phyloP scores from a whole-genome alignment of 2,888 invertebrate genomes.

The Rutpela maculata region DNA sequence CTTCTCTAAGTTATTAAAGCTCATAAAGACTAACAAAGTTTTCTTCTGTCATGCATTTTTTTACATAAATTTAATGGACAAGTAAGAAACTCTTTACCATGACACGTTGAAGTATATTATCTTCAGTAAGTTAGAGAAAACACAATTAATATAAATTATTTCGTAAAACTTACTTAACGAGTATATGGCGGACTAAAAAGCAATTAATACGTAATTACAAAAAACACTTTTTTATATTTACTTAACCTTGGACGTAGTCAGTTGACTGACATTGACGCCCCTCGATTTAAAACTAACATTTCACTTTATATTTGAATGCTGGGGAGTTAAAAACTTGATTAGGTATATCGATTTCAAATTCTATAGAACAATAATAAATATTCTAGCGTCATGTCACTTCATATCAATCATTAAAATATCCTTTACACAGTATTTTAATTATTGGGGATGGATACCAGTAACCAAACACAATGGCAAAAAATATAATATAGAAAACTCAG shows the following conservation, averaged over 20 bases:
- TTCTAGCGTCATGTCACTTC: constrained; percentile 13
- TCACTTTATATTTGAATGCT: constrained; percentile 30
- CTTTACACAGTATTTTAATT: neutral
- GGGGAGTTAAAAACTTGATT: constrained; percentile 40
- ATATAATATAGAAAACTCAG: neutral
- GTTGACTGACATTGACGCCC: constrained; percentile 1
- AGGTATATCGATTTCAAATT: constrained; percentile 48
- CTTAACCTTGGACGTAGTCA: neutral
- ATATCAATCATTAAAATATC: constrained; percentile 8
- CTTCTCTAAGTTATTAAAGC: neutral
- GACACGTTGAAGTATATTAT: neutral
- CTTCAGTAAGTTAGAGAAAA: neutral
- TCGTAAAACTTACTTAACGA: neutral
- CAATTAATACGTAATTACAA: neutral
- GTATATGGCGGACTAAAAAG: neutral
- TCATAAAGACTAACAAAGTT: neutral
- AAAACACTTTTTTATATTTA: constrained; percentile 4
- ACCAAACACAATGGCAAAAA: neutral
- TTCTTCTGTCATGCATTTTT: constrained; percentile 9
- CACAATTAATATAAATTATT: neutral
- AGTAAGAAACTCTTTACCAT: neutral
- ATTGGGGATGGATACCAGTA: neutral
- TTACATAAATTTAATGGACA: constrained; percentile 12
- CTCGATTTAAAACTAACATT: constrained; percentile 36
- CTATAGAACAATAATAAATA: constrained; percentile 41